Base-by-base conservation (phyloP, 2,888 invertebrate genomes). In the Xestia c-nigrum region DNA sequence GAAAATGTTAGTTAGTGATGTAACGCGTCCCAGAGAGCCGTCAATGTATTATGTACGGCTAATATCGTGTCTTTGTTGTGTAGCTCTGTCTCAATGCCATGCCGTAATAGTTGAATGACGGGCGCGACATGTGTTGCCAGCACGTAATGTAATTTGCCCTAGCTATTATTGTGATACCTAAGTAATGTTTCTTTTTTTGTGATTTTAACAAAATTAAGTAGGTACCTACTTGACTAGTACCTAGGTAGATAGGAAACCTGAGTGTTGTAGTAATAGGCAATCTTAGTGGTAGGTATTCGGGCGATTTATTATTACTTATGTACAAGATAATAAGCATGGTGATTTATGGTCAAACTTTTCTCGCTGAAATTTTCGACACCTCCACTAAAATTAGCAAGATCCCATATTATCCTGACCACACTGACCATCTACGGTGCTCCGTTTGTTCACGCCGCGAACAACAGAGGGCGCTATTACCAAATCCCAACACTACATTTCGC, bases 381-480 rank as follows among this genome's bases (percentile, higher is more conserved):
- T 57, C 10, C n/a, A 9, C 24, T 24, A 21, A 40, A 59, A 61
- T 61, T 1, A 40, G 19, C 47, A 59, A 14, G 5, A 71, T 19
- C 7, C 3, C 6, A 9, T 40, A n/a, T n/a, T 40, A n/a, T n/a
- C 31, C 19, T 57, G 31, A 59, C 81, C 72, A 69, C 69, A 72
- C 72, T 24, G 21, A 6, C 50, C 7, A 2, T 46, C 16, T 38
- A 38, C 19, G 14, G 67, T 50, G 24, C 68, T 52, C 50, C 40
- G 66, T 66, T 71, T 7, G 72, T 80, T 73, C 55, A 24, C 57
- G 9, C 14, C 43, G 2, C 14, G 14, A 6, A 9, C 1, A n/a
- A 83, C 47, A 83, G 83, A 83, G 38, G 83, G 83, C 83, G 76
- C 69, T 83, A 16, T 69, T 52, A 63, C 24, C 59, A 80, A 82